phyloP scores from a whole-genome alignment of 2,888 invertebrate species.

The Psococerastis gibbosa region DNA sequence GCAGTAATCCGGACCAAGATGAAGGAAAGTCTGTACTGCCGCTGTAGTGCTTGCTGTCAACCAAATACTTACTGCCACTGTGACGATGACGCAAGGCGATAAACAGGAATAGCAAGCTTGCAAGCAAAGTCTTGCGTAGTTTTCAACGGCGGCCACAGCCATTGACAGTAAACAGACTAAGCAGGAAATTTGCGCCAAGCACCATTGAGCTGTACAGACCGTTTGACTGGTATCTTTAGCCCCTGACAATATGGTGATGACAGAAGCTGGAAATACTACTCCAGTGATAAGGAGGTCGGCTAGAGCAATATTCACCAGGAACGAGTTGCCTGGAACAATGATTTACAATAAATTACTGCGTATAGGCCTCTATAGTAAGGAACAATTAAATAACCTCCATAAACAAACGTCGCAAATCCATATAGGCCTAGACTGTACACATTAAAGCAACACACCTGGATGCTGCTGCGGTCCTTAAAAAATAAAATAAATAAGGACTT shows the following conservation, averaged over 20 bases:
- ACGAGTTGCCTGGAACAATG: conserved; percentile 40
- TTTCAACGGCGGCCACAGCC: conserved; percentile 43
- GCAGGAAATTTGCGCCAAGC: conserved; percentile 42
- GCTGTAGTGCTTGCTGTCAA: conserved; percentile 33
- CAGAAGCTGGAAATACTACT: conserved; percentile 45
- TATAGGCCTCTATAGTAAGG: conserved; percentile 4
- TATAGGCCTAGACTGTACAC: too few species aligned
- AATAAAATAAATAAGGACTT: too few species aligned
- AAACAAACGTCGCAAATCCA: too few species aligned
- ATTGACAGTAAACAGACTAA: conserved; percentile 42
- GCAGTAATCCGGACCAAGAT: conserved; percentile 50
- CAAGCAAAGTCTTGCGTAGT: conserved; percentile 41
- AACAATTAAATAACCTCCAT: background rate
- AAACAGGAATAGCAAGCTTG: conserved; percentile 30
- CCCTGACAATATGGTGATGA: conserved; percentile 48
- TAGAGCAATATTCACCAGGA: conserved; percentile 47
- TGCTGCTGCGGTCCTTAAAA: too few species aligned
- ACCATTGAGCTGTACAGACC: conserved; percentile 47
- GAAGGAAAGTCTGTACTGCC: conserved; percentile 37
- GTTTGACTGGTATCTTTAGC: conserved; percentile 30
- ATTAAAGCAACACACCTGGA: too few species aligned
- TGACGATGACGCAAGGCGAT: conserved; percentile 32
- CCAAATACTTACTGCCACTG: conserved; percentile 36
- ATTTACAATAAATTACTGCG: background rate
- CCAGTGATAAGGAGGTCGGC: conserved; percentile 52